These are phyloP conservation scores for Emydura subglobosa DNA, from an alignment of 2,113 vertebrate genomes.

Conservation along the genomic window DNA sequence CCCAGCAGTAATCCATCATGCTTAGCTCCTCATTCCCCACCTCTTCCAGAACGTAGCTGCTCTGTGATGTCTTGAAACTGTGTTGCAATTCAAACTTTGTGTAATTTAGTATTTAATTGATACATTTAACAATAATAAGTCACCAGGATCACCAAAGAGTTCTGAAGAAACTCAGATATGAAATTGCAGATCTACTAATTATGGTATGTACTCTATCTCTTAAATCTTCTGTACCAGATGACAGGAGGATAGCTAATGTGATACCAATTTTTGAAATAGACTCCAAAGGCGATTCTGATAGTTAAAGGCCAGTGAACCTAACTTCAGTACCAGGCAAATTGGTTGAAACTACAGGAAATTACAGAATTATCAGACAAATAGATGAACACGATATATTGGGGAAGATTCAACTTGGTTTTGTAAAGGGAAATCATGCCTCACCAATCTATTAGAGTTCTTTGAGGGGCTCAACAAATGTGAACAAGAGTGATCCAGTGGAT, in stretches of 20 bases:
- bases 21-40: not conserved
- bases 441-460: not conserved
- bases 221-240: not conserved
- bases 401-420: not conserved
- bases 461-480: not conserved
- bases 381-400: not conserved
- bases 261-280: not conserved
- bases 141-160: not conserved
- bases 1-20: not conserved
- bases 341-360: not conserved
- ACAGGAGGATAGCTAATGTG: not conserved
- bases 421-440: not conserved
- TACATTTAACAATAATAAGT: not conserved
- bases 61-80: not conserved
- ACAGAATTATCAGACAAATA: not conserved
- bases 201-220: not conserved
- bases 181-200: not conserved
- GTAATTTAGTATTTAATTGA: not conserved
- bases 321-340: not conserved
- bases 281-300: not conserved
- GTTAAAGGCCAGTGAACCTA: not conserved
- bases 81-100: not conserved
- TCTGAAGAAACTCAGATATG: not conserved
- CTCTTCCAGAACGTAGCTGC: not conserved
- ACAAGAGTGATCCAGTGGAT: not conserved